Evolutionary conservation across 2,888 invertebrate genomes (phyloP), one percentile per base, ranked within the genome.

Genomic region (Drosophila algonquin): DNA sequence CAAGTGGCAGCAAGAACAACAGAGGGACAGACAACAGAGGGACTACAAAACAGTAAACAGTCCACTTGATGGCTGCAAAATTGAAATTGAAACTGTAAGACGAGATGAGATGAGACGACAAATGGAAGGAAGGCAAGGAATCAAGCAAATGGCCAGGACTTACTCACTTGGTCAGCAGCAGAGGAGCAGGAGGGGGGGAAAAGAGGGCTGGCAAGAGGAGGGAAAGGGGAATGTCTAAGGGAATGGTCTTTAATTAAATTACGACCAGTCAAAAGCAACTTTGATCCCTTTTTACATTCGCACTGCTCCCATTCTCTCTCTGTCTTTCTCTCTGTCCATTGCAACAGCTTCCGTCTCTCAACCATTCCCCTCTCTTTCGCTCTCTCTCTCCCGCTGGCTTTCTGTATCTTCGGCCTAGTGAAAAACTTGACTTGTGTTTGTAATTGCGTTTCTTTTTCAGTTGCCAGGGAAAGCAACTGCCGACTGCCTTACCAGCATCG

Each of bases 181-280:
- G 53, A 64, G 45, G 30, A 68, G 69, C 30, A 10, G 32, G 45
- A 30, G 56, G 30, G 56, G 56, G 30, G 47, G n/a, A 47, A 8
- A 18, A 18, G 21, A 12, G 30, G 16, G 8, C 21, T 44, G 18
- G 24, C n/a, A 47, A 7, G 2, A 30, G 24, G 55, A 16, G 56
- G 40, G 59, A 55, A 27, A 62, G 44, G 57, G 56, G 53, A 55
- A 47, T 56, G 63, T 52, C 72, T 75, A 87, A 79, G 67, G 77
- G 63, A 87, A 85, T 87, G 86, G 73, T 72, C 88, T 82, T 85
- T 89, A 86, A 86, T 86, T 89, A 86, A 86, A 86, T 86, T 86
- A 86, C 89, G 54, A 75, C 75, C 64, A 80, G 70, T 69, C 88
- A 80, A 80, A 88, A 75, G 76, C 87, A 87, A 80, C 88, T 86